Evolutionary conservation across 2,888 invertebrate species (phyloP).

Genomic region (Phymatocera aterrima): DNA sequence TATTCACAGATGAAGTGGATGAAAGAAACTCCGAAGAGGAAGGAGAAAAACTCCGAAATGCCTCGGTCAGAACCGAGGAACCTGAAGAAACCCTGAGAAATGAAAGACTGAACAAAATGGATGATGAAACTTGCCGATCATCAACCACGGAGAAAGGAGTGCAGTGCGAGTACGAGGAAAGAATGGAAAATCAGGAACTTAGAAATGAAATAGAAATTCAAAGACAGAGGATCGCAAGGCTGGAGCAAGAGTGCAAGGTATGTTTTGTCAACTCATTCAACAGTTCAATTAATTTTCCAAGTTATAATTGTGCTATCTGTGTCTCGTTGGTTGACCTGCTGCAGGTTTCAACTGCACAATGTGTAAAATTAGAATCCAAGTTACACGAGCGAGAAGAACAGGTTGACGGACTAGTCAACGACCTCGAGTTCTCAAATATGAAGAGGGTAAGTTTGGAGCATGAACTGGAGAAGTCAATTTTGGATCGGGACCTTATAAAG

Average conservation of each 20-base stretch:
- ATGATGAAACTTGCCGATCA: background rate
- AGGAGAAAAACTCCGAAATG: slow-evolving; percentile 7
- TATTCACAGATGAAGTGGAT: background rate
- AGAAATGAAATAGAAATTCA: slow-evolving; percentile 60
- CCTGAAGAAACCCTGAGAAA: slow-evolving; percentile 30
- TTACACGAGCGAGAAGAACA: slow-evolving; percentile 54
- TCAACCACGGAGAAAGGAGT: slow-evolving; percentile 34
- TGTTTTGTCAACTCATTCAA: background rate
- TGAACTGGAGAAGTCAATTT: slow-evolving; percentile 57
- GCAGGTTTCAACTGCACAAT: slow-evolving; percentile 57
- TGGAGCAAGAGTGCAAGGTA: slow-evolving; percentile 64
- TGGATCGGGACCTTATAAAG: slow-evolving; percentile 57
- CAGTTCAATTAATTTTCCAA: background rate
- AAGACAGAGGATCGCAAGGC: slow-evolving; percentile 57
- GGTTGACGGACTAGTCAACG: slow-evolving; percentile 58
- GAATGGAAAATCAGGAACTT: slow-evolving; percentile 57
- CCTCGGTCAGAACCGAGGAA: slow-evolving; percentile 39
- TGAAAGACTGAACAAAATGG: slow-evolving; percentile 22
- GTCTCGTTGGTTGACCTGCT: too few relatives aligned
- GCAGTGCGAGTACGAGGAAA: slow-evolving; percentile 45
- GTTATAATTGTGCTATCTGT: slow-evolving; percentile 8
- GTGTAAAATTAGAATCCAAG: slow-evolving; percentile 55
- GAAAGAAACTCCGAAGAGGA: background rate
- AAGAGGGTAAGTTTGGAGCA: slow-evolving; percentile 61
- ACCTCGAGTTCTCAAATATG: slow-evolving; percentile 53